Evolutionary conservation across 2,888 invertebrate genomes (phyloP), one percentile per base, ranked within the genome.

Genomic region (Spisula subtruncata): DNA sequence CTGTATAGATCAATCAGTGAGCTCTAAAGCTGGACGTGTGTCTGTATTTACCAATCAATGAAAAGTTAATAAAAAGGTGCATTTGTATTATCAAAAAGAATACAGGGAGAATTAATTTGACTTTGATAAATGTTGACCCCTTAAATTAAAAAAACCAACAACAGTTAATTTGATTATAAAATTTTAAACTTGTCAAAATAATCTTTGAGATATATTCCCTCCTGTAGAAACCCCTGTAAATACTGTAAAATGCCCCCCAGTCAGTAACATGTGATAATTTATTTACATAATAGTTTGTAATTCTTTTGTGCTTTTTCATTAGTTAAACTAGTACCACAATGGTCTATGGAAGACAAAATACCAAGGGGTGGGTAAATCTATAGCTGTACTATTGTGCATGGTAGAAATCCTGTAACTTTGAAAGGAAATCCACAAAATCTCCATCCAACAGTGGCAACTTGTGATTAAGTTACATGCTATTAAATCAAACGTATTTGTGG

Each of bases 251-350:
- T 71, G 29, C 10, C 20, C 29, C 20, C 20, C 16, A 79, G 20
- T 79, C 32, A 35, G 46, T 79, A 20, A 32, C 41, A 41, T 32
- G 20, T 32, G 79, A 79, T 41, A 79, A n/a, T 79, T 79, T 32
- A 41, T 20, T 35, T 20, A 32, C 20, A 79, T 41, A 41, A 79
- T 79, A 10, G 25, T 66, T n/a, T 25, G 60, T 66, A 66, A 25
- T 66, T 66, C 60, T 66, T 66, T 66, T 66, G 60, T 66, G 25
- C 60, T 66, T 66, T 81, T 87, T 81, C 71, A 51, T 75, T 86
- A 91, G 91, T 92, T 48, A 92, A 90, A 87, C 92, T 92, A 83
- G 85, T 92, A 75, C 92, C 92, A 29, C 89, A 92, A 60, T 92
- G 92, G 92, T 90, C 90, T 12, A 89, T 86, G 66, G 66, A 89